phyloP scores from a whole-genome alignment of 2,113 vertebrate genomes.

The Sciurus niger region DNA sequence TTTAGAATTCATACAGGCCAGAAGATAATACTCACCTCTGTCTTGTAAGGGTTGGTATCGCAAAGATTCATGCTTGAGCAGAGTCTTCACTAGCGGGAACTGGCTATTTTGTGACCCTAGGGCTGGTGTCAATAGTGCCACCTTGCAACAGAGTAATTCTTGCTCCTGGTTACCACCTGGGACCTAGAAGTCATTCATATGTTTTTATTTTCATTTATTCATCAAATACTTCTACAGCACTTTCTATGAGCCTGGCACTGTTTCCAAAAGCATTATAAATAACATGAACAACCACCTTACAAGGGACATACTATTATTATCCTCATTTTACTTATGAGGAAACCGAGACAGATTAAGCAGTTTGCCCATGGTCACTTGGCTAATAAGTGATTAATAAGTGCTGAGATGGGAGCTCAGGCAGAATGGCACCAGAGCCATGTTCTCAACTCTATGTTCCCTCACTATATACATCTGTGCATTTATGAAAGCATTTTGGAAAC shows the following conservation, averaged over 20 bases:
- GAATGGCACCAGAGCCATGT: not conserved
- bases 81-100: not conserved
- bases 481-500: conserved; percentile 7
- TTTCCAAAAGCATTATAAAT: not conserved
- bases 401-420: not conserved
- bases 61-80: conserved; percentile 31
- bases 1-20: not conserved
- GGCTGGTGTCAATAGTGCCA: not conserved
- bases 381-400: too few relatives aligned
- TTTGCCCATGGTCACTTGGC: not conserved
- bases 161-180: not conserved
- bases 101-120: conserved; percentile 34
- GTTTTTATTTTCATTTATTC: not conserved
- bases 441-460: not conserved
- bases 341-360: not conserved
- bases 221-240: not conserved
- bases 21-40: conserved; percentile 64
- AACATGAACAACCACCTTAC: not conserved
- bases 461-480: not conserved
- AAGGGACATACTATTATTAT: not conserved
- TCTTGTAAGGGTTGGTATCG: not conserved
- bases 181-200: conserved; percentile 60
- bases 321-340: not conserved
- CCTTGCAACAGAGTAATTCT: conserved; percentile 56
- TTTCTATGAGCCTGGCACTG: not conserved